phyloP scores from a whole-genome alignment of 2,113 vertebrate species.

The Dunckerocampus dactyliophorus region DNA sequence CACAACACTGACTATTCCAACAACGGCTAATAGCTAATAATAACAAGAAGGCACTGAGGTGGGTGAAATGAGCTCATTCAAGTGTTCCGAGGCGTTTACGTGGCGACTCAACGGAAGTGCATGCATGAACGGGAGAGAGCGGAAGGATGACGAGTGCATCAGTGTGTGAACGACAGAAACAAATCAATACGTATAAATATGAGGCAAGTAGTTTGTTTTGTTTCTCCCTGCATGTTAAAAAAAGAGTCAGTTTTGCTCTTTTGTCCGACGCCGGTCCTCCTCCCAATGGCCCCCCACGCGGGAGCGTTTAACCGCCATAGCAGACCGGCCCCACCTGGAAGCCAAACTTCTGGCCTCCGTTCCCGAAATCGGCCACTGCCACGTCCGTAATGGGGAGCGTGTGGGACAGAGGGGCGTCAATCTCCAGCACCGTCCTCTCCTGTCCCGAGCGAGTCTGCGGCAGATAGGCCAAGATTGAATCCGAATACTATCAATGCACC shows the following conservation, averaged over 20 bases:
- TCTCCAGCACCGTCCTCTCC: constrained; percentile 86
- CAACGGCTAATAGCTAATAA: constrained; percentile 36
- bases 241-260: constrained; percentile 47
- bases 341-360: constrained; percentile 93
- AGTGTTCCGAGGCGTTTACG: background rate
- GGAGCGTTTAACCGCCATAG: constrained; percentile 82
- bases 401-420: constrained; percentile 84
- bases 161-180: constrained; percentile 3
- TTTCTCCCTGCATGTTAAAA: constrained; percentile 53
- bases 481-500: too few species aligned
- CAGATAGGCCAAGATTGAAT: background rate
- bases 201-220: constrained; percentile 33
- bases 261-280: constrained; percentile 15
- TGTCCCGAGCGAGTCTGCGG: constrained; percentile 86
- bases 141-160: background rate
- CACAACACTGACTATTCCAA: too few species aligned
- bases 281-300: constrained; percentile 34
- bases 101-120: background rate
- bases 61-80: background rate
- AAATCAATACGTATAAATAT: constrained; percentile 57
- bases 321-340: constrained; percentile 93
- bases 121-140: too few species aligned
- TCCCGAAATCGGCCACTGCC: constrained; percentile 92
- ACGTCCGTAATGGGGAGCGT: constrained; percentile 89
- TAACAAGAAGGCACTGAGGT: constrained; percentile 20